A percentile compares a stretch with the other conserved stretches of the same genome.
These are phyloP conservation scores for Orius insidiosus DNA, from an alignment of 1,140 invertebrate genomes.

Conservation along the genomic window DNA sequence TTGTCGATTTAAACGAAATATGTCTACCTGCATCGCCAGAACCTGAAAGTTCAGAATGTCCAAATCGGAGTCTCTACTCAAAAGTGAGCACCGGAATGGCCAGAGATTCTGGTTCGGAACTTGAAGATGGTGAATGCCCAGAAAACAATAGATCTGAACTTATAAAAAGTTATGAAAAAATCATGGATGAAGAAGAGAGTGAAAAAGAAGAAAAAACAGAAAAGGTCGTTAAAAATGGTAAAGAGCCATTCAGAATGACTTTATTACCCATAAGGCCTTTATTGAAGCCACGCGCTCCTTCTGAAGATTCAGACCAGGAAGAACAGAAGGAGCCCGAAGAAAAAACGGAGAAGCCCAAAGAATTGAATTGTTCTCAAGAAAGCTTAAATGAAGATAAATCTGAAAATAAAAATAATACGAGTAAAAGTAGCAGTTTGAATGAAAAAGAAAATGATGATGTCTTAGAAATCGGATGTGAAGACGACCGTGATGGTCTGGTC, in stretches of 20 bases:
- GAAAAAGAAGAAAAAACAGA: slow-evolving; percentile 12
- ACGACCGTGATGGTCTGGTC: slow-evolving; percentile 19
- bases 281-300: not conserved
- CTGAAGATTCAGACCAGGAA: slow-evolving; percentile 10
- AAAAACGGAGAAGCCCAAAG: slow-evolving; percentile 1
- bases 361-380: not conserved
- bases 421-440: not conserved
- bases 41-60: slow-evolving; percentile 14
- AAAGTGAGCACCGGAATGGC: slow-evolving; percentile 22
- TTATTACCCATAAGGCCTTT: not conserved
- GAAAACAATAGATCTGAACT: not conserved
- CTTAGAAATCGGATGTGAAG: slow-evolving; percentile 8
- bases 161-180: not conserved
- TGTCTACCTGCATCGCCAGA: slow-evolving; percentile 3
- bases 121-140: slow-evolving; percentile 1
- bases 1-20: slow-evolving; percentile 14
- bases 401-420: not conserved
- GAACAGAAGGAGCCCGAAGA: slow-evolving; percentile 7
- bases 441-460: slow-evolving; percentile 9
- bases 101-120: not conserved
- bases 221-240: slow-evolving; percentile 6
- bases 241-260: not conserved
- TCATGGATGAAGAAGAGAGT: slow-evolving; percentile 8
- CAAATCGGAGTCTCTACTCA: slow-evolving; percentile 7
- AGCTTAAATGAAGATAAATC: too few species aligned